These are phyloP conservation scores for Nomada fucata DNA, from an alignment of 2,888 invertebrate species.

Conservation along the genomic window DNA sequence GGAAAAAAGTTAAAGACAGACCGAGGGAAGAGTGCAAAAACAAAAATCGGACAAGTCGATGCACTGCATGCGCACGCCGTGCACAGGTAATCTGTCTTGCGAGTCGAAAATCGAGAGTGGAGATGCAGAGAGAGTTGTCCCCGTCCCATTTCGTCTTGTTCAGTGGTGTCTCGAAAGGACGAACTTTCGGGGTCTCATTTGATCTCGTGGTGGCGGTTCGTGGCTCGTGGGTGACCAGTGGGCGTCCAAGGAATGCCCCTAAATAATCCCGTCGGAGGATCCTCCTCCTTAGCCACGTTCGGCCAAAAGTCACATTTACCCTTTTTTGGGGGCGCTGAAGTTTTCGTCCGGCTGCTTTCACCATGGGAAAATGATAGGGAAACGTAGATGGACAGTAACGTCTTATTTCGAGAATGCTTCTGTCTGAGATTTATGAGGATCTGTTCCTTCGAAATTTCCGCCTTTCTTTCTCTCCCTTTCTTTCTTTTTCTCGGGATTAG, in stretches of 20 bases:
- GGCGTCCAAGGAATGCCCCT: constrained; percentile 75
- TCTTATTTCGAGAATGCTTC: constrained; percentile 45
- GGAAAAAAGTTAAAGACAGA: not conserved
- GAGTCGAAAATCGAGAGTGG: constrained; percentile 36
- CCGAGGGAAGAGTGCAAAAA: not conserved
- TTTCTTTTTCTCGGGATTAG: not conserved
- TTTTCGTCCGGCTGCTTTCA: constrained; percentile 48
- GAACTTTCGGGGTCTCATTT: constrained; percentile 29
- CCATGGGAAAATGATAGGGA: constrained; percentile 41
- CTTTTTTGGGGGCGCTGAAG: constrained; percentile 63
- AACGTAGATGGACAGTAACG: constrained; percentile 38
- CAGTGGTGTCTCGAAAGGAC: constrained; percentile 48
- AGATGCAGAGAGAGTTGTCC: constrained; percentile 29
- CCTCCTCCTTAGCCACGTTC: constrained; percentile 46
- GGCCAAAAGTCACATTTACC: constrained; percentile 55
- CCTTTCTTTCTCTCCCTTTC: not conserved
- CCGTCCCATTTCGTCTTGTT: constrained; percentile 53
- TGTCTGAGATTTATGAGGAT: constrained; percentile 42
- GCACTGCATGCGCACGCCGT: constrained; percentile 27
- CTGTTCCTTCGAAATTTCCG: constrained; percentile 21
- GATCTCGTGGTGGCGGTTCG: constrained; percentile 58
- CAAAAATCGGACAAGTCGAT: constrained; percentile 10
- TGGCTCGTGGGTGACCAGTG: constrained; percentile 72
- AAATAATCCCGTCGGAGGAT: constrained; percentile 74
- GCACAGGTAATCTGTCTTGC: constrained; percentile 32